A percentile compares a stretch with the other conserved stretches of the same genome.
Evolutionary conservation across 2,113 vertebrate genomes (phyloP).

Genomic region (Morone chrysops): DNA sequence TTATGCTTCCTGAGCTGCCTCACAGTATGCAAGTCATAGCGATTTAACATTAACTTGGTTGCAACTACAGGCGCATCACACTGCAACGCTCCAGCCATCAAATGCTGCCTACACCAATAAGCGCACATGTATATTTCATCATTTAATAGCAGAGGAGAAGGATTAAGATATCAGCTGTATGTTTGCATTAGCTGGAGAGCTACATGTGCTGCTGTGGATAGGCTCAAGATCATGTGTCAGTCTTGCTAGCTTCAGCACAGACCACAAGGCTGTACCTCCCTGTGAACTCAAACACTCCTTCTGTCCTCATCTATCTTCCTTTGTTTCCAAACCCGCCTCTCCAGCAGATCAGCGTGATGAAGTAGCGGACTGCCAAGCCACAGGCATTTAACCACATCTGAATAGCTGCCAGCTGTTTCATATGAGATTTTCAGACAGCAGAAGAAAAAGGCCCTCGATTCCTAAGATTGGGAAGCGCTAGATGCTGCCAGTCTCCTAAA

Average conservation of each 20-base stretch:
- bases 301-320: conserved; percentile 17
- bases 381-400: conserved; percentile 39
- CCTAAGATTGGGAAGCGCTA: conserved; percentile 11
- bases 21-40: conserved; percentile 16
- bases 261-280: conserved; percentile 9
- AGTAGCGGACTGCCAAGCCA: conserved; percentile 30
- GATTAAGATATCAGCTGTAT: background rate
- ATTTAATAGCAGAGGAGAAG: background rate
- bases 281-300: conserved; percentile 38
- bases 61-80: background rate
- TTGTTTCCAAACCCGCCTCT: conserved; percentile 24
- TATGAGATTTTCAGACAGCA: conserved; percentile 44
- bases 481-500: conserved; percentile 46
- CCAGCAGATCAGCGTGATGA: conserved; percentile 32
- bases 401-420: conserved; percentile 49
- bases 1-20: conserved; percentile 24
- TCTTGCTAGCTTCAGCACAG: background rate
- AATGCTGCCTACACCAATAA: background rate
- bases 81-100: conserved; percentile 3
- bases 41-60: conserved; percentile 19
- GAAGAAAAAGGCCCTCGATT: conserved; percentile 47
- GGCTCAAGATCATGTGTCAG: background rate
- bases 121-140: conserved; percentile 12
- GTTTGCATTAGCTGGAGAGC: background rate
- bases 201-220: background rate